Evolutionary conservation across 2,113 vertebrate species (phyloP).

Genomic region (Recurvirostra avosetta): DNA sequence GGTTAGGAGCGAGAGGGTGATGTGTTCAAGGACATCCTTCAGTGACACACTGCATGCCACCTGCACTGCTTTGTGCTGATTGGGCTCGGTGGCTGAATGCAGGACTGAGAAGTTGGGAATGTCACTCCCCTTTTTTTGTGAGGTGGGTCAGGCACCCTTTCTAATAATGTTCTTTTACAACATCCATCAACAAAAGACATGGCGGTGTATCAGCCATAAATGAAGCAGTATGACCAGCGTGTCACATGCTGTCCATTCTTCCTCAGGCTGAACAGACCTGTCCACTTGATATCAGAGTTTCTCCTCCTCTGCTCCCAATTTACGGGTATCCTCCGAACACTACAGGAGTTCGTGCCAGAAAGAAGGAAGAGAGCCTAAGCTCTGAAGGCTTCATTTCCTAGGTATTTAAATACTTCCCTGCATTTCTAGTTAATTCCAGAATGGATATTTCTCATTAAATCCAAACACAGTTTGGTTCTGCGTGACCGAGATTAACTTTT

Average conservation of each 20-base stretch:
- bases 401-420: not conserved
- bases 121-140: not conserved
- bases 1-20: not conserved
- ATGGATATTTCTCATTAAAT: not conserved
- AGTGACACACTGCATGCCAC: not conserved
- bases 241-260: not conserved
- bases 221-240: not conserved
- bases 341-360: not conserved
- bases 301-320: not conserved
- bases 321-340: rapidly evolving
- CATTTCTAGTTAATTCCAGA: not conserved
- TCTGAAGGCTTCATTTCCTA: not conserved
- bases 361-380: not conserved
- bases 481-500: not conserved
- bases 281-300: not conserved
- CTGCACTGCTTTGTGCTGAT: not conserved
- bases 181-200: not conserved
- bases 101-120: not conserved
- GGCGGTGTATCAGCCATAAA: rapidly evolving
- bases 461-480: not conserved
- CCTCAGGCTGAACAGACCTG: not conserved
- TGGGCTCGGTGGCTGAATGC: not conserved
- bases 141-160: not conserved
- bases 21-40: not conserved
- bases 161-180: not conserved